Evolutionary conservation across 2,888 invertebrate species (phyloP).

Genomic region (Pteria penguin): DNA sequence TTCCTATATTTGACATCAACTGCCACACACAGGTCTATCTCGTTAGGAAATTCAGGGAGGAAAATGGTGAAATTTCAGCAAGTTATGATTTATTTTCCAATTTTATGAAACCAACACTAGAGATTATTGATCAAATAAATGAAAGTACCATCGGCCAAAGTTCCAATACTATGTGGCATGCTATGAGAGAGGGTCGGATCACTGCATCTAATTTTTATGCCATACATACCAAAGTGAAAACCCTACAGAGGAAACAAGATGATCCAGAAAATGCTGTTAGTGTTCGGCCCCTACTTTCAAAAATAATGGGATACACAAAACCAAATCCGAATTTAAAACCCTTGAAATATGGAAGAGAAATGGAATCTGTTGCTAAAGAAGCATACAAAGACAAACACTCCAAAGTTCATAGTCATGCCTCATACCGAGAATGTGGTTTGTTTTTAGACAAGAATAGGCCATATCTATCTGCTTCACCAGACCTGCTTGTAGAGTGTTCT

Average conservation of each 20-base stretch:
- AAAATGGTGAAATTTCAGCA: too few relatives aligned
- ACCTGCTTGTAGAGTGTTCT: background rate
- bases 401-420: background rate
- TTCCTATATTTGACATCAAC: too few relatives aligned
- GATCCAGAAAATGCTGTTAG: background rate
- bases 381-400: background rate
- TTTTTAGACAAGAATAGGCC: background rate
- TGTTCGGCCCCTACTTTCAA: background rate
- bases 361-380: background rate
- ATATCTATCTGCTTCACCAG: background rate
- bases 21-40: too few relatives aligned
- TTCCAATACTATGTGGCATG: background rate
- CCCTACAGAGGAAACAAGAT: background rate
- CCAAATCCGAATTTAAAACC: background rate
- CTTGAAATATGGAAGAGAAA: background rate
- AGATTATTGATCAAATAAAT: too few relatives aligned
- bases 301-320: background rate
- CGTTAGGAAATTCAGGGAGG: too few relatives aligned
- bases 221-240: background rate
- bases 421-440: background rate
- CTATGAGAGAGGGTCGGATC: background rate
- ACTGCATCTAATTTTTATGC: conserved; percentile 9
- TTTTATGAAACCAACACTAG: too few relatives aligned
- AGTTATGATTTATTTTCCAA: too few relatives aligned
- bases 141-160: background rate